Base-by-base conservation (phyloP, 2,113 vertebrate genomes). In the Rhombomys opimus region DNA sequence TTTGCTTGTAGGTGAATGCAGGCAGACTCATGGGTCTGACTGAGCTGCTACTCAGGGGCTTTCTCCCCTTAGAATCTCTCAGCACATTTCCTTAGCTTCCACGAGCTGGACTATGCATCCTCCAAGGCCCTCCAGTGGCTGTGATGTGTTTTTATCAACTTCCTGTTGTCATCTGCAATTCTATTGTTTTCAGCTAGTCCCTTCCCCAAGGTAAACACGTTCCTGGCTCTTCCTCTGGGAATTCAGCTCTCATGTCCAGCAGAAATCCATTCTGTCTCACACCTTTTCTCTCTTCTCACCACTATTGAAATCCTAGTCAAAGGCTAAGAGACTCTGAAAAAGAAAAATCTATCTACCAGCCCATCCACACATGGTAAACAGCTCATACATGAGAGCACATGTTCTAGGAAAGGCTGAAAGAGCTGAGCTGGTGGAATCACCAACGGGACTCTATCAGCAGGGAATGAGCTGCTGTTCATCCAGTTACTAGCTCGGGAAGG, bases 381-480 rank as follows among this genome's bases (percentile, higher is more conserved):
- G 52, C 22, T 27, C 20, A 41, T 32, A 38, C 10, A 17, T 70
- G 25, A 50, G 87, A 76, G 25, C 4, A 17, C 6, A 4, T 73
- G 25, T 87, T 81, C 87, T 75, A 75, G 90, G 38, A 90, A 84
- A 88, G 59, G 50, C 8, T 14, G 41, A 65, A 75, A 67, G n/a
- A 25, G 8, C 46, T 41, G 87, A 46, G 46, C 46, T 46, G 46
- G 46, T 46, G 46, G 46, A 46, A 27, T 89, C 38, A 87, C 13
- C 72, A 57, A 90, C 38, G 75, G 93, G 17, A 87, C 72, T 86
- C n/a, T 61, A 9, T 27, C 0, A 5, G 77, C 67, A 89, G 96
- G 57, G 95, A 92, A 46, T 68, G 57, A 94, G 41, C 94, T n/a
- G 6, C 38, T 41, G 46, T 84, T 80, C 85, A 94, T 90, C 52